Percentiles rank a stretch among this genome's conserved stretches.
Evolutionary conservation across 2,113 vertebrate species (phyloP).

Genomic region (Centrocercus urophasianus): DNA sequence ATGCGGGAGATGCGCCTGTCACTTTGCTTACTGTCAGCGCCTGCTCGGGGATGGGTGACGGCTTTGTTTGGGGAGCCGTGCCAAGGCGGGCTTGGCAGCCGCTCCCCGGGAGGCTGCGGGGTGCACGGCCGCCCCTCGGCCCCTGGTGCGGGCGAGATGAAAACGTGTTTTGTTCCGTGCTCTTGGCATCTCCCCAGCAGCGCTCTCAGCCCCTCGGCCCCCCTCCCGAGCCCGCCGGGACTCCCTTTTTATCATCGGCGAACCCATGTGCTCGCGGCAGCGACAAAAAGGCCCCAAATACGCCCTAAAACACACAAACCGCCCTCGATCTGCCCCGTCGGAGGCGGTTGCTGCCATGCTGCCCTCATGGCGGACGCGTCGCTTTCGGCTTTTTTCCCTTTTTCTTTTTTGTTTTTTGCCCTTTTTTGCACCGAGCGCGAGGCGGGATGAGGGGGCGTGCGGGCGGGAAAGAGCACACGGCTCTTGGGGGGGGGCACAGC

Average conservation of each 20-base stretch:
- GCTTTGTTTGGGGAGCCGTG: conserved; percentile 75
- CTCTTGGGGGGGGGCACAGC: not conserved
- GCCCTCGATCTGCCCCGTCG: not conserved
- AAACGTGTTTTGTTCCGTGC: conserved; percentile 66
- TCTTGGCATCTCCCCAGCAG: conserved; percentile 67
- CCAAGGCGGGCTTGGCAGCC: conserved; percentile 73
- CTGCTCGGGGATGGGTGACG: conserved; percentile 70
- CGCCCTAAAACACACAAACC: conserved; percentile 11
- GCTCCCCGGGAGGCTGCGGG: not conserved
- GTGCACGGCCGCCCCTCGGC: conserved; percentile 23
- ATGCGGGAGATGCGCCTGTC: conserved; percentile 76
- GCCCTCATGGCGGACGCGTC: not conserved
- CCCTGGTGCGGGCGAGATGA: conserved; percentile 70
- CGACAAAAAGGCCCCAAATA: conserved; percentile 23
- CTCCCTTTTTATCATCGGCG: not conserved
- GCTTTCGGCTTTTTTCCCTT: not conserved
- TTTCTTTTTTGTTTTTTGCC: not conserved
- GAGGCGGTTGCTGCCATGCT: not conserved
- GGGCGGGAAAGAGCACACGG: not conserved
- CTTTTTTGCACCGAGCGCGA: not conserved
- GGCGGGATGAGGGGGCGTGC: not conserved
- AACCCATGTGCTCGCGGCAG: conserved; percentile 25
- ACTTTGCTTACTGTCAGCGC: conserved; percentile 73
- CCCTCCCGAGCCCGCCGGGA: not conserved
- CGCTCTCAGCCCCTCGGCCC: conserved; percentile 17